phyloP scores from a whole-genome alignment of 2,888 invertebrate species.

The Pheosia gnoma region DNA sequence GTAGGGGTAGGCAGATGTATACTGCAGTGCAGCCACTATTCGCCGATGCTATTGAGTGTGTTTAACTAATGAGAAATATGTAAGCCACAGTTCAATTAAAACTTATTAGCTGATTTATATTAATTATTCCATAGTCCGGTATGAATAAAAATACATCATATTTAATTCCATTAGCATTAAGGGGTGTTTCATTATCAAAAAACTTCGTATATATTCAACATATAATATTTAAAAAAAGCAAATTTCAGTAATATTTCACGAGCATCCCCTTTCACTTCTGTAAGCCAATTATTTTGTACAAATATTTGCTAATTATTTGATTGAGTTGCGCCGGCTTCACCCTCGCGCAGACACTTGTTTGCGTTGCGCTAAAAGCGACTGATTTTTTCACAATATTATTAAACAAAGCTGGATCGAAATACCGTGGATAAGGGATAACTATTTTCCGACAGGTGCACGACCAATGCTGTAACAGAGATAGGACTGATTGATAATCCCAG shows the following conservation, averaged over 20 bases:
- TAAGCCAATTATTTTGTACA: conserved; percentile 58
- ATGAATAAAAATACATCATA: too few relatives aligned
- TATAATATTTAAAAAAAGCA: conserved; percentile 4
- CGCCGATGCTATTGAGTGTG: too few relatives aligned
- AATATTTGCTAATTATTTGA: conserved; percentile 72
- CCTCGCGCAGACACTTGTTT: conserved; percentile 9
- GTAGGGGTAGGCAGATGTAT: too few relatives aligned
- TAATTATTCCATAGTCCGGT: too few relatives aligned
- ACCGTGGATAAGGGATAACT: background rate
- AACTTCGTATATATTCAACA: background rate
- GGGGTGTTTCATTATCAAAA: too few relatives aligned
- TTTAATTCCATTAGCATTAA: too few relatives aligned
- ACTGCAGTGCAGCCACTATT: too few relatives aligned
- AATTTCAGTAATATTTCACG: conserved; percentile 36
- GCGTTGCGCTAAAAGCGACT: conserved; percentile 8
- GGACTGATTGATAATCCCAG: too few relatives aligned
- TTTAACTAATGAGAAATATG: too few relatives aligned
- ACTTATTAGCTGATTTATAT: too few relatives aligned
- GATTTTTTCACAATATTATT: conserved; percentile 21
- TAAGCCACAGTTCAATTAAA: too few relatives aligned
- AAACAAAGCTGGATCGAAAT: background rate
- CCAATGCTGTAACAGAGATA: background rate
- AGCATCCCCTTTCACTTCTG: conserved; percentile 36
- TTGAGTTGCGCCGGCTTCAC: conserved; percentile 39
- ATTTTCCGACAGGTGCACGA: background rate